Conservation (phyloP, 2,113 vertebrate species). For the Rhodinocichla rosea region DNA sequence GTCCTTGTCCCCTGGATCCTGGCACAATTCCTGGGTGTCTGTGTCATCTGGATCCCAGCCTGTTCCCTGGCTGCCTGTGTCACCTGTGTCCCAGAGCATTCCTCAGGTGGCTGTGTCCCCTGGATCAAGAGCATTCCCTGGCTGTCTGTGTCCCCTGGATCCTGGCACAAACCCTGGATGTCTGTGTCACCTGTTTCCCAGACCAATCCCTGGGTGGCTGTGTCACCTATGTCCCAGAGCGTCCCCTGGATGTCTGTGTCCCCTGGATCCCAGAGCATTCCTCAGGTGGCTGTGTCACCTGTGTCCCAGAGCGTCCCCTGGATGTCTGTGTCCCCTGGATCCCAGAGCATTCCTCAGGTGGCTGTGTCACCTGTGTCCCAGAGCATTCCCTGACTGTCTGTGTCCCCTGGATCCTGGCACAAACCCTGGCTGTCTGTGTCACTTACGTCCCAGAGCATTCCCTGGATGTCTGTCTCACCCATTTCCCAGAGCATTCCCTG, state of each 20-base stretch:
- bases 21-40: accelerated
- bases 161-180: too few relatives aligned
- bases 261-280: accelerated
- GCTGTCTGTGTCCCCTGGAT: not conserved
- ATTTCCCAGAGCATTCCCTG: not conserved
- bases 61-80: too few relatives aligned
- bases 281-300: not conserved
- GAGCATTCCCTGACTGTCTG: not conserved
- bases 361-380: not conserved
- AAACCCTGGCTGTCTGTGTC: not conserved
- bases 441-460: not conserved
- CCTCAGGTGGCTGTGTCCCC: not conserved
- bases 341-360: too few relatives aligned
- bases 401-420: too few relatives aligned
- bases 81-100: not conserved
- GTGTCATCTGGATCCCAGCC: not conserved
- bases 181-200: accelerated
- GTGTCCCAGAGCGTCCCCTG: too few relatives aligned
- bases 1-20: not conserved
- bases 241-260: not conserved
- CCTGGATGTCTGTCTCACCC: too few relatives aligned
- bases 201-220: too few relatives aligned
- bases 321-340: not conserved
- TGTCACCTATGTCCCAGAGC: too few relatives aligned
- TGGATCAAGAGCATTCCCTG: not conserved